Evolutionary conservation across 2,888 invertebrate genomes (phyloP).

Genomic region (Diplazon laetatorius): DNA sequence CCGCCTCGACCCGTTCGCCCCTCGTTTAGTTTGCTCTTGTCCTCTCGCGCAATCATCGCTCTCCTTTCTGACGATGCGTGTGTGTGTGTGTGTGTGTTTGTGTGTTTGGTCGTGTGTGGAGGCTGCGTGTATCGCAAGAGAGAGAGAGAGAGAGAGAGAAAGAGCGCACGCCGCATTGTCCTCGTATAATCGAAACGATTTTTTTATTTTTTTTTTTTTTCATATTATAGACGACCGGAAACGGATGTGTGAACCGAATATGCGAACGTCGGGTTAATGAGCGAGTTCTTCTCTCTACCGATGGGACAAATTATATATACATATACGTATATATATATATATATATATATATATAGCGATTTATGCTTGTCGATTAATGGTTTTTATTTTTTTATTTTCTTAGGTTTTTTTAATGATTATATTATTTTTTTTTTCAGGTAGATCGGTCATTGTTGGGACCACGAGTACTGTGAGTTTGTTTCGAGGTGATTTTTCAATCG

Average conservation of each 20-base stretch:
- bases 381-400: slow-evolving; percentile 14
- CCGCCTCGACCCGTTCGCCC: slow-evolving; percentile 38
- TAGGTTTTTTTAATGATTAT: no score
- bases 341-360: no score
- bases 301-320: slow-evolving; percentile 11
- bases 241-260: slow-evolving; percentile 81
- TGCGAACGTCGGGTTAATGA: slow-evolving; percentile 74
- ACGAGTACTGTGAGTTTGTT: no score
- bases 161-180: slow-evolving; percentile 72
- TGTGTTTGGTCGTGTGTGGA: no score
- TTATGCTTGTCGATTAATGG: slow-evolving; percentile 17
- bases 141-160: no score
- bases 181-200: slow-evolving; percentile 73
- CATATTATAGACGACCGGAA: slow-evolving; percentile 79
- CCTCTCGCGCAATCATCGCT: slow-evolving; percentile 56
- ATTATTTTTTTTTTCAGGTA: no score
- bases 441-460: no score
- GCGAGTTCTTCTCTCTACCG: slow-evolving; percentile 57
- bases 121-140: no score
- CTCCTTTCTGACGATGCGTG: slow-evolving; percentile 55
- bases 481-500: no score
- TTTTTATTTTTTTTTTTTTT: no score
- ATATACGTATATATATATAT: no score
- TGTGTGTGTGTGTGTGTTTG: slow-evolving; percentile 43
- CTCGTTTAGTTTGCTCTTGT: slow-evolving; percentile 16